A percentile compares a stretch with the other conserved stretches of the same genome.
These are phyloP conservation scores for Drosophila insularis DNA, from an alignment of 1,140 invertebrate species.

Conservation along the genomic window DNA sequence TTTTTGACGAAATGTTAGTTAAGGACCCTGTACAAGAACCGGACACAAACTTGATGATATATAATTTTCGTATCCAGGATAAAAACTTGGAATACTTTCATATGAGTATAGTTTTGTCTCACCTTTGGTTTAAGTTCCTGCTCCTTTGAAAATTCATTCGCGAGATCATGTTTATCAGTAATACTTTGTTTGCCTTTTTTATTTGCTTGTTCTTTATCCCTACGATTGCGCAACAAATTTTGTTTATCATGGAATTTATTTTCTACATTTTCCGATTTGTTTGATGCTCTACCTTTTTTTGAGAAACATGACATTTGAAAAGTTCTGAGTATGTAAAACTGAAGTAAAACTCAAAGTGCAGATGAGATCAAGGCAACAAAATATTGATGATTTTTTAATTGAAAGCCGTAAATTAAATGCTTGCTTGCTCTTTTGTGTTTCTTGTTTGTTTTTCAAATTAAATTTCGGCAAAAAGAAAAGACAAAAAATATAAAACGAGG, in stretches of 20 bases:
- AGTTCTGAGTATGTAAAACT: constrained; percentile 34
- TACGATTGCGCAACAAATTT: constrained; percentile 53
- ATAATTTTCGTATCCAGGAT: too few relatives aligned
- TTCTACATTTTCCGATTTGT: background rate
- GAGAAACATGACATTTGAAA: background rate
- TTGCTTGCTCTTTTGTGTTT: background rate
- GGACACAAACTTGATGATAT: too few relatives aligned
- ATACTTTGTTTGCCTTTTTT: background rate
- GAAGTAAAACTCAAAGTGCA: constrained; percentile 55
- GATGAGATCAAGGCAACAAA: too few relatives aligned
- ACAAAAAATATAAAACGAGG: background rate
- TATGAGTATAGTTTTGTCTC: too few relatives aligned
- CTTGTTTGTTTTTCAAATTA: background rate
- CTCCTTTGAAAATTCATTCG: background rate
- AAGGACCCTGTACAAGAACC: too few relatives aligned
- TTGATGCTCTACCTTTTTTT: background rate
- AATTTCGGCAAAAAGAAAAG: background rate
- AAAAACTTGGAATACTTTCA: too few relatives aligned
- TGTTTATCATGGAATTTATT: background rate
- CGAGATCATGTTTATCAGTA: background rate
- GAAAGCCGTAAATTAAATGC: background rate
- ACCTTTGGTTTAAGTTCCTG: background rate
- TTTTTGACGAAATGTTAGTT: too few relatives aligned
- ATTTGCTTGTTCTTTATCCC: constrained; percentile 15
- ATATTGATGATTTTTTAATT: background rate